These are phyloP conservation scores for Eulimnadia texana DNA, from an alignment of 1,140 invertebrate genomes.

Conservation along the genomic window DNA sequence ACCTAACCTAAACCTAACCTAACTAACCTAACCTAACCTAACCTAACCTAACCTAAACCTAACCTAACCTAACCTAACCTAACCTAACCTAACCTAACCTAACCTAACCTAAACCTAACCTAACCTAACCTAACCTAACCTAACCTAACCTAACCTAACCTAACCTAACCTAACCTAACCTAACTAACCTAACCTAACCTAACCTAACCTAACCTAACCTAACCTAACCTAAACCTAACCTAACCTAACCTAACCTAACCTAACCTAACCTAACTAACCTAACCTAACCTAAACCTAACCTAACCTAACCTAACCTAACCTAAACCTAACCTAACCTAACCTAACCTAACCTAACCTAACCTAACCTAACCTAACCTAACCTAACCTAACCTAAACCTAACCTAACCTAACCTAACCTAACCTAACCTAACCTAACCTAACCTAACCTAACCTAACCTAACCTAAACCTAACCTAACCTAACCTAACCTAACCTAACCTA, in stretches of 20 bases:
- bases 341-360: slow-evolving; percentile 13
- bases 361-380: slow-evolving; percentile 15
- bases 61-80: slow-evolving; percentile 18
- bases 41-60: slow-evolving; percentile 18
- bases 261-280: slow-evolving; percentile 2
- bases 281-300: slow-evolving; percentile 7
- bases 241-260: slow-evolving; percentile 7
- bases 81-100: slow-evolving; percentile 20
- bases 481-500: slow-evolving; percentile 25
- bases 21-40: slow-evolving; percentile 19
- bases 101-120: neutral
- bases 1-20: slow-evolving; percentile 18
- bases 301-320: slow-evolving; percentile 21
- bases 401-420: slow-evolving; percentile 21
- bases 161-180: slow-evolving; percentile 1
- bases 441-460: slow-evolving; percentile 26
- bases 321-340: slow-evolving; percentile 24
- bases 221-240: slow-evolving; percentile 4
- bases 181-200: slow-evolving; percentile 8
- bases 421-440: slow-evolving; percentile 25
- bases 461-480: slow-evolving; percentile 26
- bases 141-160: neutral
- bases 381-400: slow-evolving; percentile 18
- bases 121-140: slow-evolving; percentile 4
- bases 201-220: neutral